Evolutionary conservation across 2,888 invertebrate genomes (phyloP).

Genomic region (Entomobrya proxima): DNA sequence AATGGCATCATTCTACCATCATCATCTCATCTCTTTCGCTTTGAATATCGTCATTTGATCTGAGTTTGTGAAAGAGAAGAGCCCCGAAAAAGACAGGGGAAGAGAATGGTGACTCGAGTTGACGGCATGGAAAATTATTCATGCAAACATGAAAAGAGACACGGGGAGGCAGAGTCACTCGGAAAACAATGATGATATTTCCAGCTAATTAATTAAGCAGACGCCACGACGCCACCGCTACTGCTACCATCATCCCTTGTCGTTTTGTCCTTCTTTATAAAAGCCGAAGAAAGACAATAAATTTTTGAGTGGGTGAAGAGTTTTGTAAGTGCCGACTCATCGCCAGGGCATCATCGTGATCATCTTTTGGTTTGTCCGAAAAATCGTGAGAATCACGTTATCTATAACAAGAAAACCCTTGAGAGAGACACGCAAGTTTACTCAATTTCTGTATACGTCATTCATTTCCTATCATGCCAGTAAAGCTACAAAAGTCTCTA

Average conservation of each 20-base stretch:
- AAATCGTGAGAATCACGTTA: constrained; percentile 14
- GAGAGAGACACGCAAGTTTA: not conserved
- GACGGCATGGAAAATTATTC: constrained; percentile 62
- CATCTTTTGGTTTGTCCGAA: too few relatives aligned
- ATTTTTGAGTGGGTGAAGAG: not conserved
- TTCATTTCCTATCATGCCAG: not conserved
- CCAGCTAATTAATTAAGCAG: constrained; percentile 67
- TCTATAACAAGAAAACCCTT: not conserved
- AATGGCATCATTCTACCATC: constrained; percentile 36
- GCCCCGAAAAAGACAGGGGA: not conserved
- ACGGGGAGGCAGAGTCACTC: constrained; percentile 63
- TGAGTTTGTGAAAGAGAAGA: not conserved
- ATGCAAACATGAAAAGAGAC: constrained; percentile 52
- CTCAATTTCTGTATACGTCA: not conserved
- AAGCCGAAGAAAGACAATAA: not conserved
- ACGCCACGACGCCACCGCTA: constrained; percentile 11
- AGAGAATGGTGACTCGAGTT: constrained; percentile 7
- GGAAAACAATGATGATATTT: constrained; percentile 67
- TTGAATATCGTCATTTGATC: constrained; percentile 32
- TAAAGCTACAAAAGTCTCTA: too few relatives aligned
- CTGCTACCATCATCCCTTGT: not conserved
- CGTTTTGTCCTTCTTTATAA: not conserved
- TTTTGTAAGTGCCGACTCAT: not conserved
- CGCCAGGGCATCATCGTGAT: not conserved
- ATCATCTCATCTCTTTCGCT: not conserved